A percentile compares a stretch with the other conserved stretches of the same genome.
phyloP scores from a whole-genome alignment of 2,888 invertebrate species.

The Apodemia duryi region DNA sequence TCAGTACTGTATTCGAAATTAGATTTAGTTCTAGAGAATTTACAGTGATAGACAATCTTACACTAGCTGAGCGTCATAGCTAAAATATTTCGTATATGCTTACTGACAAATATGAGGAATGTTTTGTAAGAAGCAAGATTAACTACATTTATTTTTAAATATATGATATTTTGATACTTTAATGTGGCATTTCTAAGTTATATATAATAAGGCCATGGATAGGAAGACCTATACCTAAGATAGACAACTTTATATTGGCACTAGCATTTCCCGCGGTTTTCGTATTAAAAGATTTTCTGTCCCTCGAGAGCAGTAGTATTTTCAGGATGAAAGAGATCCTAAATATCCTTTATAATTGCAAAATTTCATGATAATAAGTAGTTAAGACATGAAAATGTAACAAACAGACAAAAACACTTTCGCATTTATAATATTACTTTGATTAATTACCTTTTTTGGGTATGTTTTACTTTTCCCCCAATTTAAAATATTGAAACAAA shows the following conservation, averaged over 20 bases:
- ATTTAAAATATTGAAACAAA: too few relatives aligned
- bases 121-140: slow-evolving; percentile 20
- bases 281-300: too few relatives aligned
- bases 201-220: not conserved
- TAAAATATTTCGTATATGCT: slow-evolving; percentile 35
- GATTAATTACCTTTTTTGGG: too few relatives aligned
- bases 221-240: not conserved
- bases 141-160: slow-evolving; percentile 13
- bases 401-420: too few relatives aligned
- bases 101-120: slow-evolving; percentile 26
- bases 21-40: slow-evolving; percentile 48
- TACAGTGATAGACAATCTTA: slow-evolving; percentile 72
- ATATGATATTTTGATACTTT: not conserved
- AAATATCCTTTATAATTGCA: too few relatives aligned
- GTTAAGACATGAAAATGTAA: too few relatives aligned
- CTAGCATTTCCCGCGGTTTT: too few relatives aligned
- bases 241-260: not conserved
- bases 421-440: too few relatives aligned
- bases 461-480: too few relatives aligned
- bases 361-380: too few relatives aligned
- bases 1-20: slow-evolving; percentile 30
- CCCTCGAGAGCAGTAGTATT: too few relatives aligned
- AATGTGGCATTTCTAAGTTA: not conserved
- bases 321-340: too few relatives aligned
- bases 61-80: slow-evolving; percentile 46